Percentiles rank a stretch among this genome's conserved stretches.
Evolutionary conservation across 2,797 vertebrate genomes (phyloP).

Genomic region (Pseudopleuronectes americanus): DNA sequence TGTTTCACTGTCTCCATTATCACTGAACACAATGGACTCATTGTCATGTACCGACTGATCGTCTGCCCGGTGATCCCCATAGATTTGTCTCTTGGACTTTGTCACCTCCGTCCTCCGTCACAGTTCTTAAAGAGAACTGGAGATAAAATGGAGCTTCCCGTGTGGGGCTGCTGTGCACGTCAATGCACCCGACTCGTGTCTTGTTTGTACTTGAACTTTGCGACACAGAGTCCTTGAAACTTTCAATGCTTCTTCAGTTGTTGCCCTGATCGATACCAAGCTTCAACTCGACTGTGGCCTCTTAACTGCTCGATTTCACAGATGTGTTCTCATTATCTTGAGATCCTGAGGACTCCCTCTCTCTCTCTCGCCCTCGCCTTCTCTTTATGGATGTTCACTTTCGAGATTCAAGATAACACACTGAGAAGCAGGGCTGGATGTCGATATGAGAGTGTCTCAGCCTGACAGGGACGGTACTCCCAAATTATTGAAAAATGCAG

Average conservation of each 20-base stretch:
- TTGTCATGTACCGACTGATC: slow-evolving; percentile 24
- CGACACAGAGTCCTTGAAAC: no score
- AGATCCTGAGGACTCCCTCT: not conserved
- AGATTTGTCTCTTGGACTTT: slow-evolving; percentile 42
- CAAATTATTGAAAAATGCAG: no score
- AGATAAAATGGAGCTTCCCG: slow-evolving; percentile 37
- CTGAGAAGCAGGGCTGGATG: no score
- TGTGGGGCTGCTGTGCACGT: not conserved
- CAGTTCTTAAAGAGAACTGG: slow-evolving; percentile 16
- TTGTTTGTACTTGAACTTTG: no score
- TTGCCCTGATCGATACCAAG: no score
- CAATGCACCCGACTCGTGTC: not conserved
- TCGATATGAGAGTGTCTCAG: no score
- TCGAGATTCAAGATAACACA: no score
- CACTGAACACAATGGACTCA: slow-evolving; percentile 16
- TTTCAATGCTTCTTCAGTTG: no score
- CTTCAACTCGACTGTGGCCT: no score
- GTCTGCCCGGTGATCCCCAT: slow-evolving; percentile 20
- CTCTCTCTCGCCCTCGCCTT: no score
- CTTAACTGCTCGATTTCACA: slow-evolving; percentile 40
- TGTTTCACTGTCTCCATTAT: slow-evolving; percentile 21
- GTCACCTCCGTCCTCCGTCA: slow-evolving; percentile 33
- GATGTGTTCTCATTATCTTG: slow-evolving; percentile 31
- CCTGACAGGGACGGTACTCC: no score
- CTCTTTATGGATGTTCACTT: no score